Percentiles rank a stretch among this genome's conserved stretches.
Evolutionary conservation across 2,888 invertebrate species (phyloP).

Genomic region (Uropetala carovei): DNA sequence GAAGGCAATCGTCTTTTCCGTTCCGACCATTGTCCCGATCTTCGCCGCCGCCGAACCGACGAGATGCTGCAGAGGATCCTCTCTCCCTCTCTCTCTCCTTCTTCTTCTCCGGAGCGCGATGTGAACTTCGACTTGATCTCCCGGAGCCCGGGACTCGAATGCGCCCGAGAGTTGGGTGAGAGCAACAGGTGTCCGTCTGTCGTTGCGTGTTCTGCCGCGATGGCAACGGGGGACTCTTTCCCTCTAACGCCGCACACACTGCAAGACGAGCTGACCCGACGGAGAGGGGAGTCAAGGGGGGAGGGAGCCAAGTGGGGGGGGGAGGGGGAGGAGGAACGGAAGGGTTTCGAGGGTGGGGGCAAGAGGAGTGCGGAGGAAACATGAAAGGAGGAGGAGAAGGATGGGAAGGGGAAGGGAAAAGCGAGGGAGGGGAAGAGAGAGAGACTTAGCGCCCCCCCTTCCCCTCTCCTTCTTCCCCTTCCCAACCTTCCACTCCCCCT

Average conservation of each 20-base stretch:
- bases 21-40: background rate
- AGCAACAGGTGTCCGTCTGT: slow-evolving; percentile 27
- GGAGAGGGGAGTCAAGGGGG: background rate
- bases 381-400: background rate
- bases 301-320: background rate
- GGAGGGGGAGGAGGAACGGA: background rate
- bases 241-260: slow-evolving; percentile 12
- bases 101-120: no score
- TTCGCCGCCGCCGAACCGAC: background rate
- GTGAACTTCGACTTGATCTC: no score
- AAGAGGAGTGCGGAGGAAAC: background rate
- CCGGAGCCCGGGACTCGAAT: background rate
- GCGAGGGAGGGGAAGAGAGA: background rate
- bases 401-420: background rate
- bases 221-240: background rate
- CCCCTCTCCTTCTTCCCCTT: background rate
- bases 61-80: background rate
- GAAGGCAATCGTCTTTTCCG: background rate
- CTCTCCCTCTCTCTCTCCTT: no score
- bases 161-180: background rate
- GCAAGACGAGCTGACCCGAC: slow-evolving; percentile 1
- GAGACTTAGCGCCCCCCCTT: background rate
- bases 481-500: background rate
- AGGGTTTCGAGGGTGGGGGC: background rate
- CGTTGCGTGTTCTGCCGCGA: background rate